Conservation (phyloP, 1,140 invertebrate genomes). For the Propsilocerus akamusi region DNA sequence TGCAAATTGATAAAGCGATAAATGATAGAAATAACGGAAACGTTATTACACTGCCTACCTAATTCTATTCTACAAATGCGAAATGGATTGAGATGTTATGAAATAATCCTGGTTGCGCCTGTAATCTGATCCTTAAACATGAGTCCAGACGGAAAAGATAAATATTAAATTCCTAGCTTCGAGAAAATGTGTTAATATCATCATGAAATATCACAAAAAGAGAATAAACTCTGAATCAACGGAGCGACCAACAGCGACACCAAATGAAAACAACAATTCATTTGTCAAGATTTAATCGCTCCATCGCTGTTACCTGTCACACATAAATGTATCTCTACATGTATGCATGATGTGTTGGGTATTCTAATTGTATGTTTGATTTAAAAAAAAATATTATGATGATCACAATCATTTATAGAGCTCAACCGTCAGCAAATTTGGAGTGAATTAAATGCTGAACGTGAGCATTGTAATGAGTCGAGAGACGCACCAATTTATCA, state of each 20-base stretch:
- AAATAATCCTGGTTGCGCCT: too few relatives aligned
- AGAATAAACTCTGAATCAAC: neutral
- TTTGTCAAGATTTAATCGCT: slow-evolving; percentile 1
- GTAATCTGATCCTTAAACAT: too few relatives aligned
- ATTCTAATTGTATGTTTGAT: neutral
- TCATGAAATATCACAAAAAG: neutral
- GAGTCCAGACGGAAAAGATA: too few relatives aligned
- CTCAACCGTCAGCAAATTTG: neutral
- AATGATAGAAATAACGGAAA: too few relatives aligned
- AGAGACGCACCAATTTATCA: slow-evolving; percentile 1
- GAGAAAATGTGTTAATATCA: too few relatives aligned
- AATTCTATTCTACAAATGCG: too few relatives aligned
- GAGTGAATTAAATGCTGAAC: neutral
- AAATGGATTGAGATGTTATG: too few relatives aligned
- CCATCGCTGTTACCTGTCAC: neutral
- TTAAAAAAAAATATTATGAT: slow-evolving; percentile 1
- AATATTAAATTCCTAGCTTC: too few relatives aligned
- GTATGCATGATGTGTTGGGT: neutral
- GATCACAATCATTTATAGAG: neutral
- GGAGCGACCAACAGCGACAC: neutral
- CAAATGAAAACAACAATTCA: neutral
- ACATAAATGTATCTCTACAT: neutral
- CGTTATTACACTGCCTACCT: too few relatives aligned
- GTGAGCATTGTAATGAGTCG: neutral
- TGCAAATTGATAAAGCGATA: too few relatives aligned